A percentile compares a stretch with the other conserved stretches of the same genome.
Conservation (phyloP, 2,797 vertebrate genomes). For the Phataginus tricuspis region DNA sequence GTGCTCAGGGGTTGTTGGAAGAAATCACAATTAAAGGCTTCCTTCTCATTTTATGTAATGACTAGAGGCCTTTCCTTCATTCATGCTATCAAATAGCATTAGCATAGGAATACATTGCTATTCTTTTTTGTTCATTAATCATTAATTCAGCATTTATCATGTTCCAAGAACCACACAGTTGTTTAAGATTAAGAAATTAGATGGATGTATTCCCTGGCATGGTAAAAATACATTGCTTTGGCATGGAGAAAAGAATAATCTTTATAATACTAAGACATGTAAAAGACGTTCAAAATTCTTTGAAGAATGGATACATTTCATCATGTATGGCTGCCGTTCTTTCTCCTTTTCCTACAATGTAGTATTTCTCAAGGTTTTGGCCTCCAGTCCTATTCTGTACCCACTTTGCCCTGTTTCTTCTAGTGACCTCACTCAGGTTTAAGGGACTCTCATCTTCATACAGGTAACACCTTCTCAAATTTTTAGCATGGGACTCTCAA, state of each 20-base stretch:
- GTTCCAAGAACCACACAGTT: not conserved
- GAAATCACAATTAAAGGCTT: not conserved
- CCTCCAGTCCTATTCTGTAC: not conserved
- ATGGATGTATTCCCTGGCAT: not conserved
- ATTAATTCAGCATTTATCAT: not conserved
- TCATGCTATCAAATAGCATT: not conserved
- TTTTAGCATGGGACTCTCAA: not conserved
- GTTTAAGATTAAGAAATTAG: not conserved
- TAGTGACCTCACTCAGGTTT: not conserved
- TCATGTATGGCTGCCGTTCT: not conserved
- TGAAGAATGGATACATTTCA: not conserved
- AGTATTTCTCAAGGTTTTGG: not conserved
- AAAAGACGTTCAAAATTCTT: not conserved
- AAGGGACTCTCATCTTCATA: not conserved
- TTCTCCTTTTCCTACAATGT: not conserved
- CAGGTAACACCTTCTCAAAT: not conserved
- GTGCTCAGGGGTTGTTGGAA: not conserved
- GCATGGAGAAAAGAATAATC: not conserved
- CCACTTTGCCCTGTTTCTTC: not conserved
- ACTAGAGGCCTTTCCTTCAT: not conserved
- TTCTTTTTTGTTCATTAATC: not conserved
- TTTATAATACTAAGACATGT: not conserved
- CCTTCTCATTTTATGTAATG: not conserved
- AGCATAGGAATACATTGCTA: not conserved
- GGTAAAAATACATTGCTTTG: not conserved